Evolutionary conservation across 2,797 vertebrate genomes (phyloP), one percentile per base, ranked within the genome.

Genomic region (Argya squamiceps): DNA sequence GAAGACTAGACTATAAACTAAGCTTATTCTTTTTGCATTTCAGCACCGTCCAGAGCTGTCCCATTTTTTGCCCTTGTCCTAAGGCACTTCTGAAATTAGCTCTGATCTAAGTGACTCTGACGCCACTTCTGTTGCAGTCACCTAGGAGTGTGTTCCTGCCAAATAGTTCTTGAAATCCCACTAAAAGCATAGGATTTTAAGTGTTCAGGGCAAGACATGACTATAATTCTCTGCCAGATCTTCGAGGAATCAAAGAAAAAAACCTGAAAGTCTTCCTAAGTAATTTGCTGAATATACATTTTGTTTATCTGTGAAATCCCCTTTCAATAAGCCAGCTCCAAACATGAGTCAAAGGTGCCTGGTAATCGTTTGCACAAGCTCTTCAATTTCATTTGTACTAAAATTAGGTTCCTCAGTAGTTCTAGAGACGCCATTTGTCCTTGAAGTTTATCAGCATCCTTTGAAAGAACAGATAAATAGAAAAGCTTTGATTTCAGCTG

Each of bases 301-400:
- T 52, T 92, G 17, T 44, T 62, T 73, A 58, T 88, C 84, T 53
- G 50, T 47, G 41, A 83, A 93, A 80, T 89, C 56, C 18, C 27
- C 68, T 92, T 94, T 93, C 55, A 91, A 53, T 68, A 44, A 43
- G 27, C 39, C 30, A 90, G 36, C 62, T 92, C 29, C 68, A 93
- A 85, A 88, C 47, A 71, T 46, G 59, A 93, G 60, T 70, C 79
- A 71, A 75, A 91, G 77, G 62, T 91, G 75, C 73, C 94, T 91
- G 46, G 55, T 93, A 85, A 80, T 96, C 41, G 4, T 95, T 95
- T 93, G 82, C 84, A 77, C 46, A 75, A 84, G 84, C 41, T 96
- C 93, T 96, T 96, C 59, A 56, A 46, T 97, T 96, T 96, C 92
- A 81, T 89, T 90, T 93, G 90, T 74, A 93, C 96, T 96, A 97